These are phyloP conservation scores for Anguilla megastoma DNA, from an alignment of 2,797 vertebrate species.

Conservation along the genomic window DNA sequence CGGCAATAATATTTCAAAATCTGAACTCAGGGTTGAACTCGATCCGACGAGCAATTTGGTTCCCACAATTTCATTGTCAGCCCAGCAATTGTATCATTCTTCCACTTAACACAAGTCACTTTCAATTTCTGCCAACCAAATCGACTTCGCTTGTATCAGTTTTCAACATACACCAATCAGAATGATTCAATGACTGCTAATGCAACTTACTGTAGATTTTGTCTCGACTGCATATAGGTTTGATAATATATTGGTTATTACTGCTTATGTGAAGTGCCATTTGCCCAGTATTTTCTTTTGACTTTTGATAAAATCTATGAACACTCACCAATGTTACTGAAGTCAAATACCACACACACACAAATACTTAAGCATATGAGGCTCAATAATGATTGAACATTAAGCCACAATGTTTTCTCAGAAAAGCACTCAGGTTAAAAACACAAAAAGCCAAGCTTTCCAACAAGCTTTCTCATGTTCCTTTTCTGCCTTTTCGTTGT, in stretches of 20 bases:
- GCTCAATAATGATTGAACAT: not conserved
- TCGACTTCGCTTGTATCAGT: not conserved
- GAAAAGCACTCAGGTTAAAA: not conserved
- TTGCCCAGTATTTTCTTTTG: not conserved
- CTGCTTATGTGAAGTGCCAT: not conserved
- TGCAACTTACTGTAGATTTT: constrained; percentile 2
- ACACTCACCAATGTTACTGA: not conserved
- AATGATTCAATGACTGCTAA: constrained; percentile 19
- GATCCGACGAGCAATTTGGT: constrained; percentile 44
- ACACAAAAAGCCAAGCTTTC: not conserved
- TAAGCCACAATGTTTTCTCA: not conserved
- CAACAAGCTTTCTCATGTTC: constrained; percentile 43
- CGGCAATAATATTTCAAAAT: constrained; percentile 35
- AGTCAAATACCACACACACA: not conserved
- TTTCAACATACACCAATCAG: constrained; percentile 16
- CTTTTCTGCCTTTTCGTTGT: constrained; percentile 27
- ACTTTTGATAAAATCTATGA: not conserved
- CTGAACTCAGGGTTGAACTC: constrained; percentile 41
- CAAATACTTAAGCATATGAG: not conserved
- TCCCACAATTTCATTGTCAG: constrained; percentile 53
- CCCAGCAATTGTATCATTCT: constrained; percentile 50
- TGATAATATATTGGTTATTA: not conserved
- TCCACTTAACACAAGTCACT: constrained; percentile 44
- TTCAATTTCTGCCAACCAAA: constrained; percentile 34
- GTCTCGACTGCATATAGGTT: not conserved